phyloP scores from a whole-genome alignment of 2,888 invertebrate species.

The Polydrusus cervinus region DNA sequence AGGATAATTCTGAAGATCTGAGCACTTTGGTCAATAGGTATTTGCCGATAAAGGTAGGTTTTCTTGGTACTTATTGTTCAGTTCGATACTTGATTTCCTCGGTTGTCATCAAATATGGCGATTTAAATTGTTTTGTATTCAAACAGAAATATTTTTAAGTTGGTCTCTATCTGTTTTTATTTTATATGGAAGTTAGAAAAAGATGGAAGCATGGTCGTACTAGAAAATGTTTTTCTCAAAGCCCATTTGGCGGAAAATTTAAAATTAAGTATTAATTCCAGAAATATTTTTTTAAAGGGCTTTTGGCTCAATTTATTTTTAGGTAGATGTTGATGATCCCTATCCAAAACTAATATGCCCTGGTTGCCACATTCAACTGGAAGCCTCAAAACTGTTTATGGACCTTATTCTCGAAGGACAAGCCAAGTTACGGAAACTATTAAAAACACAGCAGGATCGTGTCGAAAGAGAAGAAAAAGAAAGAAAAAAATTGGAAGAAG shows the following conservation, averaged over 20 bases:
- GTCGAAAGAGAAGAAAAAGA: constrained; percentile 68
- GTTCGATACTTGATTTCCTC: constrained; percentile 65
- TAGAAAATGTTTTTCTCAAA: neutral
- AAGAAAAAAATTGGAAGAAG: constrained; percentile 65
- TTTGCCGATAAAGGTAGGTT: constrained; percentile 82
- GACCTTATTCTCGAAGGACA: constrained; percentile 83
- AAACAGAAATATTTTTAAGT: neutral
- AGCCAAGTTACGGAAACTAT: constrained; percentile 73
- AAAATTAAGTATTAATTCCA: constrained; percentile 43
- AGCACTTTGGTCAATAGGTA: constrained; percentile 81
- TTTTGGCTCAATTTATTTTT: constrained; percentile 58
- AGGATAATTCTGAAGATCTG: constrained; percentile 77
- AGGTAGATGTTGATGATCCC: constrained; percentile 82
- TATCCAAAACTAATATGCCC: constrained; percentile 84
- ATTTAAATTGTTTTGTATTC: constrained; percentile 43
- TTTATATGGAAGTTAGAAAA: neutral
- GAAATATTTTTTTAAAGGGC: neutral
- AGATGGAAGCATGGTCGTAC: neutral
- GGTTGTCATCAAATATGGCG: constrained; percentile 37
- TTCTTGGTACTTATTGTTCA: constrained; percentile 53
- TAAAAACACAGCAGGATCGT: constrained; percentile 71
- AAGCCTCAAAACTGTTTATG: constrained; percentile 83
- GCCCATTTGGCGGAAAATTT: constrained; percentile 60
- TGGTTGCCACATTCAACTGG: constrained; percentile 84
- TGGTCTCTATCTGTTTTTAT: constrained; percentile 6